phyloP scores from a whole-genome alignment of 2,797 vertebrate species.

The Sebastes iracundus region DNA sequence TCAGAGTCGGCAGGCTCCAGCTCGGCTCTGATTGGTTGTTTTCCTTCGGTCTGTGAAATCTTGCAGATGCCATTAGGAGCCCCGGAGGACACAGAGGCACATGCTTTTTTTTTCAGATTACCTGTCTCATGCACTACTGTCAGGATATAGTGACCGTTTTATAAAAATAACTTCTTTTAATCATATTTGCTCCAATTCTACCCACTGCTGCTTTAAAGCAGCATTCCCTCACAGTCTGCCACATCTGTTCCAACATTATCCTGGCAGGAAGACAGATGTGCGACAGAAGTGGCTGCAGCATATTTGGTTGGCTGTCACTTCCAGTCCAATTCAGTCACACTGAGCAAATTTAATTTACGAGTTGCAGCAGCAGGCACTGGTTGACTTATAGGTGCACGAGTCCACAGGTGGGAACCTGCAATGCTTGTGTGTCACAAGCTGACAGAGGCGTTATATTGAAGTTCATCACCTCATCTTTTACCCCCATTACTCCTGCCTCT shows the following conservation, averaged over 20 bases:
- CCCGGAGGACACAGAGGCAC: too few species aligned
- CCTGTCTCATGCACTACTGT: too few species aligned
- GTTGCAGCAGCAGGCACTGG: neutral
- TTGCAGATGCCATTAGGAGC: too few species aligned
- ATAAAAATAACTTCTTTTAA: too few species aligned
- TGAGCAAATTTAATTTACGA: neutral
- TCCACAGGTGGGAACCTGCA: neutral
- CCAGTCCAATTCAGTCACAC: neutral
- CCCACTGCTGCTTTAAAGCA: neutral
- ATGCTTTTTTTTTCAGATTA: too few species aligned
- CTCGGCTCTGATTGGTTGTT: too few species aligned
- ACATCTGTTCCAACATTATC: slow-evolving; percentile 19
- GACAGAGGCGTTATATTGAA: neutral
- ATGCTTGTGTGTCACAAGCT: neutral
- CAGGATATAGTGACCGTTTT: too few species aligned
- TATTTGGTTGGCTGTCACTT: slow-evolving; percentile 18
- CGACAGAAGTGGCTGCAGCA: neutral
- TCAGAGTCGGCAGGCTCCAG: too few species aligned
- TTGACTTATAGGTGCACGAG: neutral
- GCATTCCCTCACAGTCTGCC: neutral
- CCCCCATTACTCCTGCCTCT: neutral
- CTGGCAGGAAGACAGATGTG: slow-evolving; percentile 23
- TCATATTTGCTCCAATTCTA: too few species aligned
- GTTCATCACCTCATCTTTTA: slow-evolving; percentile 7
- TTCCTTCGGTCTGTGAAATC: too few species aligned